Conservation (phyloP, 2,888 invertebrate species). For the Cyclophora punctaria region DNA sequence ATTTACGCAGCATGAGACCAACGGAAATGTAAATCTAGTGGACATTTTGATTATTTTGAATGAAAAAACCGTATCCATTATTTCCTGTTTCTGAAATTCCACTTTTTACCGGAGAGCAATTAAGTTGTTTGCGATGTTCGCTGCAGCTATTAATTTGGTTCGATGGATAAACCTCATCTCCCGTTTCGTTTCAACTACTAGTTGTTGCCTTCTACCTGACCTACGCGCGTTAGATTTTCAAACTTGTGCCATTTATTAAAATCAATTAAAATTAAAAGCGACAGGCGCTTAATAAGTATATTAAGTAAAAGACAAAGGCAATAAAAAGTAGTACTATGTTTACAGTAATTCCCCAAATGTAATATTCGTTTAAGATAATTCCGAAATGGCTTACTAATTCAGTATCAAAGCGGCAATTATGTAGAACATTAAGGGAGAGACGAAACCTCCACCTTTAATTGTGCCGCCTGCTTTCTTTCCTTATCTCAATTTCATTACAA, state of each 20-base stretch:
- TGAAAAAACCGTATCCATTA: conserved; percentile 16
- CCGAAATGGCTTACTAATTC: conserved; percentile 27
- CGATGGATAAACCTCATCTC: background rate
- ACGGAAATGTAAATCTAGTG: conserved; percentile 17
- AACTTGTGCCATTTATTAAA: too few relatives aligned
- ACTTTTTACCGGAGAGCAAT: conserved; percentile 15
- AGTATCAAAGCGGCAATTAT: conserved; percentile 45
- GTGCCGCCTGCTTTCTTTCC: conserved; percentile 56
- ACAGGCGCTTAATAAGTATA: too few relatives aligned
- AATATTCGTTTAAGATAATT: conserved; percentile 25
- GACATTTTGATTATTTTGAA: conserved; percentile 23
- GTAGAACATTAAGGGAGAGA: conserved; percentile 43
- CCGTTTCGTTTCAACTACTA: background rate
- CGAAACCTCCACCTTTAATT: conserved; percentile 58
- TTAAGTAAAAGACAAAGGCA: too few relatives aligned
- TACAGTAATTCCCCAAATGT: conserved; percentile 1
- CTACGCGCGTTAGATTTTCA: too few relatives aligned
- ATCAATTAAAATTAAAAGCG: too few relatives aligned
- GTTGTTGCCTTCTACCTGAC: too few relatives aligned
- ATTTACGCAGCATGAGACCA: conserved; percentile 9
- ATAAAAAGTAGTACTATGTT: background rate
- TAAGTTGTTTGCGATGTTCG: conserved; percentile 1
- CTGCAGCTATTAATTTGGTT: background rate
- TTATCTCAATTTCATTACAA: conserved; percentile 64
- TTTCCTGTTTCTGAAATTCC: conserved; percentile 24